A percentile compares a stretch with the other conserved stretches of the same genome.
Conservation (phyloP, 2,888 invertebrate species). For the Coleophora flavipennella region DNA sequence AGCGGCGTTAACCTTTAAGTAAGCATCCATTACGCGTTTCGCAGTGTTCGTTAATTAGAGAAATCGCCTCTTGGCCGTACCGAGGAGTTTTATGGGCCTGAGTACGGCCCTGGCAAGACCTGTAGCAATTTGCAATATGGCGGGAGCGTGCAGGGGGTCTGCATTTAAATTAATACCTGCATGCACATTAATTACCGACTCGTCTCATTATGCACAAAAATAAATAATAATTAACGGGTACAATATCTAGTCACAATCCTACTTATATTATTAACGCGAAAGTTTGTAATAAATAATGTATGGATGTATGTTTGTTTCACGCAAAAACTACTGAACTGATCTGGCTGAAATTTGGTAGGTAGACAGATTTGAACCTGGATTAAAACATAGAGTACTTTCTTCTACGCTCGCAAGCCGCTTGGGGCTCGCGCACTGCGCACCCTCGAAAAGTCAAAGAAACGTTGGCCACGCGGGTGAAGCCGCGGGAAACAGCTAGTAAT, state of each 20-base stretch:
- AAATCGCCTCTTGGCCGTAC: slow-evolving; percentile 40
- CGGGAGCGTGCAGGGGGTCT: not conserved
- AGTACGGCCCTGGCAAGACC: slow-evolving; percentile 29
- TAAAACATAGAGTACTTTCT: too few relatives aligned
- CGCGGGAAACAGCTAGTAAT: too few relatives aligned
- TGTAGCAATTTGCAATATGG: slow-evolving; percentile 19
- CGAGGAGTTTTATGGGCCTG: slow-evolving; percentile 41
- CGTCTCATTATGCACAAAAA: slow-evolving; percentile 2
- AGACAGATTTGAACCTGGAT: too few relatives aligned
- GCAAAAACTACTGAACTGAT: too few relatives aligned
- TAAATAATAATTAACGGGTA: not conserved
- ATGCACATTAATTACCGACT: slow-evolving; percentile 24
- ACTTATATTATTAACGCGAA: too few relatives aligned
- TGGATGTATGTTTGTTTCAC: too few relatives aligned
- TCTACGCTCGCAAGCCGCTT: too few relatives aligned
- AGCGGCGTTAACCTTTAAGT: slow-evolving; percentile 15
- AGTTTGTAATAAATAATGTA: too few relatives aligned
- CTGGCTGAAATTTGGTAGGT: too few relatives aligned
- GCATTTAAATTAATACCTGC: slow-evolving; percentile 17
- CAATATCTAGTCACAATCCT: not conserved
- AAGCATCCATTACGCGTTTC: slow-evolving; percentile 29
- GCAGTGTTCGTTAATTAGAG: slow-evolving; percentile 43
- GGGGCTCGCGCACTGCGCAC: too few relatives aligned
- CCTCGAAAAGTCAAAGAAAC: too few relatives aligned
- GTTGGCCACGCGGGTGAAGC: too few relatives aligned